Evolutionary conservation across 1,140 invertebrate species (phyloP).

Genomic region (Liolophura sinensis): DNA sequence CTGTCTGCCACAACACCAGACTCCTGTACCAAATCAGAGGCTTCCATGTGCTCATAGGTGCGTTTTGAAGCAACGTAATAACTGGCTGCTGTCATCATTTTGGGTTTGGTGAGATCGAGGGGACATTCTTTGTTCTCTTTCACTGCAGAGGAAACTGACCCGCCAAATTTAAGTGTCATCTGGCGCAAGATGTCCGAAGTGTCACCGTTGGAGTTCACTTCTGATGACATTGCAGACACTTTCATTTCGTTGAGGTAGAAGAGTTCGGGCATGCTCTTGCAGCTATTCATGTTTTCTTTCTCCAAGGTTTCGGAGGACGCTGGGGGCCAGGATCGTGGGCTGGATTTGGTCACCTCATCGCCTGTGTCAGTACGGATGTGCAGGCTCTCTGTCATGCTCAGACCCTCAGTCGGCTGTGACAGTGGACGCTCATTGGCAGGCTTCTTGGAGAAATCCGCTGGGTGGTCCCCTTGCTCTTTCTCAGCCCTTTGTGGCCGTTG

Average conservation of each 20-base stretch:
- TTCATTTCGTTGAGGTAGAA: too few relatives aligned
- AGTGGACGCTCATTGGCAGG: neutral
- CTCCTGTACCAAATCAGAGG: too few relatives aligned
- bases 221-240: too few relatives aligned
- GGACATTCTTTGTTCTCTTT: conserved; percentile 27
- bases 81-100: neutral
- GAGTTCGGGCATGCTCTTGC: conserved; percentile 20
- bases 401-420: neutral
- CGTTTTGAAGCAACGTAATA: neutral
- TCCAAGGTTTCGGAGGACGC: neutral
- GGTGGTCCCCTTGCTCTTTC: conserved; percentile 11
- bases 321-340: conserved; percentile 24
- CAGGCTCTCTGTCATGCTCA: conserved; percentile 2
- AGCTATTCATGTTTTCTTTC: neutral
- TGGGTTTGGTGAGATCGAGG: conserved; percentile 44
- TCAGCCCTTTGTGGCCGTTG: neutral
- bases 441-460: conserved; percentile 6
- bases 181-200: conserved; percentile 27
- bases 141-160: conserved; percentile 9
- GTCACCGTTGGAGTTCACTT: too few relatives aligned
- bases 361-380: conserved; percentile 26
- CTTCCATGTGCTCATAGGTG: too few relatives aligned
- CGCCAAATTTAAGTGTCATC: conserved; percentile 38
- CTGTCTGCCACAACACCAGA: too few relatives aligned
- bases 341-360: conserved; percentile 10